Base-by-base conservation (phyloP, 2,888 invertebrate species). In the Gastracanthus pulcherrimus region DNA sequence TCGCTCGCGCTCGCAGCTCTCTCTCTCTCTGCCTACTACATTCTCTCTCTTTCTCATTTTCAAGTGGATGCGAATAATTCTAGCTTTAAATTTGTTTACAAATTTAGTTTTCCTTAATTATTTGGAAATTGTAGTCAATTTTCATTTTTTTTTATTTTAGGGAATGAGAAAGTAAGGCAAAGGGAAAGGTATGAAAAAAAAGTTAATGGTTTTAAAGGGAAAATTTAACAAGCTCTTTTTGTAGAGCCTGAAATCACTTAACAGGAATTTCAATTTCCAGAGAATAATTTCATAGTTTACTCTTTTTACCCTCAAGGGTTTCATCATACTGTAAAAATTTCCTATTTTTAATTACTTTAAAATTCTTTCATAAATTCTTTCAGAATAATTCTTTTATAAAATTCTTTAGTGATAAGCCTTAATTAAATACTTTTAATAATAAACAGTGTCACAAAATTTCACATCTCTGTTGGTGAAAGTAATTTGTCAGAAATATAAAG, bases 71-170 rank as follows among this genome's bases (percentile, higher is more conserved):
- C 2, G 6, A 51, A 13, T n/a, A 23, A 7, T 51, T n/a, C 58
- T 55, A 29, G 41, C n/a, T 11, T 55, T 70, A 45, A 51, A 70
- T 58, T 79, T 66, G 51, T 66, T 36, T 19, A 58, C 19, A 36
- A 77, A 70, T 29, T 66, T 38, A n/a, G n/a, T n/a, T n/a, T n/a
- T n/a, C n/a, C n/a, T n/a, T n/a, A n/a, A n/a, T n/a, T n/a, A n/a
- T n/a, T n/a, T n/a, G n/a, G n/a, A n/a, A n/a, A n/a, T n/a, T n/a
- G n/a, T n/a, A n/a, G 45, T 3, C 16, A n/a, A n/a, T 45, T 13
- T n/a, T 16, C n/a, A 16, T 45, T 45, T 45, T 4, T 16, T 13
- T 41, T 13, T 7, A 3, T 41, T 13, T 16, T n/a, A n/a, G n/a
- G n/a, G n/a, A n/a, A 0, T 41, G 38, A 3, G 41, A 2, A 41